Evolutionary conservation across 2,888 invertebrate genomes (phyloP).

Genomic region (Hololepta plana): DNA sequence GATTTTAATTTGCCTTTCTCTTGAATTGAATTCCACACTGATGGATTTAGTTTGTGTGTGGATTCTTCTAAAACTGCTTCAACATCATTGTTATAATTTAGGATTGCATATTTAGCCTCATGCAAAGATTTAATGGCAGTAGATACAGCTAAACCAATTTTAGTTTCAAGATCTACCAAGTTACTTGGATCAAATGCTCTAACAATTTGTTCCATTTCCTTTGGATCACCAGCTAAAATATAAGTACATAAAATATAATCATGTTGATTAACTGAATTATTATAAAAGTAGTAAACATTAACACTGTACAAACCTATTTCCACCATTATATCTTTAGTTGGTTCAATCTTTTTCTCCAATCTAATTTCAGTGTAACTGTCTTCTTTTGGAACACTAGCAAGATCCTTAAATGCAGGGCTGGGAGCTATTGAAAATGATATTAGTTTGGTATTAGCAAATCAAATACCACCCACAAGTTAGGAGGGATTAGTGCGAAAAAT

Average conservation of each 20-base stretch:
- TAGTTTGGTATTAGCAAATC: slow-evolving; percentile 1
- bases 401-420: slow-evolving; percentile 13
- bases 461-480: slow-evolving; percentile 1
- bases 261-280: too few relatives aligned
- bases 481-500: neutral
- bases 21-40: slow-evolving; percentile 36
- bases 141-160: slow-evolving; percentile 35
- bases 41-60: slow-evolving; percentile 35
- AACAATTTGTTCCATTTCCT: slow-evolving; percentile 14
- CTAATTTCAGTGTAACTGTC: slow-evolving; percentile 27
- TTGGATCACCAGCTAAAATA: slow-evolving; percentile 7
- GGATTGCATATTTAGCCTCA: slow-evolving; percentile 38
- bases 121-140: slow-evolving; percentile 50
- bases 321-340: too few relatives aligned
- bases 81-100: slow-evolving; percentile 36
- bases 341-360: too few relatives aligned
- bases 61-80: slow-evolving; percentile 40
- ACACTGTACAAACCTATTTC: too few relatives aligned
- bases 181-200: slow-evolving; percentile 26
- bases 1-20: slow-evolving; percentile 39
- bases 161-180: slow-evolving; percentile 36
- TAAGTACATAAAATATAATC: too few relatives aligned
- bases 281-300: neutral
- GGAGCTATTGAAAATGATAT: slow-evolving; percentile 13
- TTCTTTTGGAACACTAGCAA: slow-evolving; percentile 14